Evolutionary conservation across 2,888 invertebrate genomes (phyloP), one percentile per base, ranked within the genome.

Genomic region (Ornithoptera priamus): DNA sequence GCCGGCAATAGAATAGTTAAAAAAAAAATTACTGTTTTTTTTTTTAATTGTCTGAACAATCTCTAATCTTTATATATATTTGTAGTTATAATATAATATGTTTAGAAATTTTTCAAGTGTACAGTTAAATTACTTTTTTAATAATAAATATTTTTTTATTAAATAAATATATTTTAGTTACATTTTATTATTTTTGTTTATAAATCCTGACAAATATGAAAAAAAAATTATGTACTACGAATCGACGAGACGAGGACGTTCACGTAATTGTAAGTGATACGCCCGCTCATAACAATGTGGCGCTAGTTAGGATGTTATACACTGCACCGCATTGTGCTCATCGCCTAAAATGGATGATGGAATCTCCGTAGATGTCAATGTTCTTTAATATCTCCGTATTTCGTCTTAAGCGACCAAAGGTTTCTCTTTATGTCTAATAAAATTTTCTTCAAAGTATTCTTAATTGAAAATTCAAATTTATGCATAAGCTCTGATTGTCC

Each of bases 381-480:
- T 87, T 77, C 83, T 75, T 72, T 85, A 82, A 85, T 85, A 85
- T 76, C 75, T 74, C 73, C 85, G 87, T 88, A 86, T 89, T 89
- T 88, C 85, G 88, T 88, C 84, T 86, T 81, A 78, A 82, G 81
- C 89, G 86, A 90, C 90, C 91, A 91, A 91, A 92, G 92, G 90
- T 90, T 90, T 88, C 90, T 85, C 88, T 90, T 92, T 87, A 89
- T 87, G 85, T 90, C 89, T 91, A 89, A 92, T 91, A 92, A 90
- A 91, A 89, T 92, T 90, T 90, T 87, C 90, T 90, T 88, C 88
- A 90, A 89, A 91, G 89, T 90, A 87, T 88, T 83, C 88, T 87
- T 91, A 91, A 91, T 92, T 92, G 92, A 90, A 92, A 92, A 92
- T 92, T 92, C 88, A 92, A 92, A 92, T 92, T 92, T 92, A 92